Base-by-base conservation (phyloP, 2,113 vertebrate genomes). In the rat (Rattus norvegicus) region DNA sequence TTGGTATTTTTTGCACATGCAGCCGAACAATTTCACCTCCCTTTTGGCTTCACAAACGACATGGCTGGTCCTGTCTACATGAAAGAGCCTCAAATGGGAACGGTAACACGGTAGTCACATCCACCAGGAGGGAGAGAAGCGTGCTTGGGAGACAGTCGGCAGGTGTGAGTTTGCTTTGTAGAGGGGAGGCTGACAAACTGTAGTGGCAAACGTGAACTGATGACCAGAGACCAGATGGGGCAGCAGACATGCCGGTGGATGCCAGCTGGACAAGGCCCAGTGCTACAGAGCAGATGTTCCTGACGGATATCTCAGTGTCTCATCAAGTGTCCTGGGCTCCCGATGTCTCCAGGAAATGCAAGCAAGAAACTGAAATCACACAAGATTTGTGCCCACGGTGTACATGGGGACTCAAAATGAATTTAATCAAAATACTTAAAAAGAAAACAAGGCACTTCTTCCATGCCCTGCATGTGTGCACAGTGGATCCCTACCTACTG, bases 341-440 rank as follows among this genome's bases (percentile, higher is more conserved):
- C 52, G 20, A 7, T 70, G 12, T 39, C 59, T 24, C 12, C 10
- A 17, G 49, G 1, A 67, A 75, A 91, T 75, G 17, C 2, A 24
- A 17, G 28, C 0, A 39, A 49, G 77, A 26, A 90, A 33, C 10
- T 33, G 20, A 17, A 89, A 83, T 63, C 88, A 54, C 54, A 54
- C 22, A 30, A 76, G 65, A 67, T 77, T 96, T 14, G 75, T 77
- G 69, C 56, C 33, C 36, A 80, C 1, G 14, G 3, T 76, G 33
- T 33, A 36, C 72, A 43, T 67, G 30, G 28, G 14, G 24, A 36
- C 43, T 61, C 73, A 93, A 88, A 94, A 65, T 77, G 49, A 92
- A 95, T 85, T 86, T 76, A 17, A 70, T 93, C 47, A 81, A 95
- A 93, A 81, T 77, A 36, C 39, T 70, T 65, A 26, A 7, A 76